Evolutionary conservation across 2,888 invertebrate species (phyloP), one percentile per base, ranked within the genome.

Genomic region (Dicyrtoma fusca): DNA sequence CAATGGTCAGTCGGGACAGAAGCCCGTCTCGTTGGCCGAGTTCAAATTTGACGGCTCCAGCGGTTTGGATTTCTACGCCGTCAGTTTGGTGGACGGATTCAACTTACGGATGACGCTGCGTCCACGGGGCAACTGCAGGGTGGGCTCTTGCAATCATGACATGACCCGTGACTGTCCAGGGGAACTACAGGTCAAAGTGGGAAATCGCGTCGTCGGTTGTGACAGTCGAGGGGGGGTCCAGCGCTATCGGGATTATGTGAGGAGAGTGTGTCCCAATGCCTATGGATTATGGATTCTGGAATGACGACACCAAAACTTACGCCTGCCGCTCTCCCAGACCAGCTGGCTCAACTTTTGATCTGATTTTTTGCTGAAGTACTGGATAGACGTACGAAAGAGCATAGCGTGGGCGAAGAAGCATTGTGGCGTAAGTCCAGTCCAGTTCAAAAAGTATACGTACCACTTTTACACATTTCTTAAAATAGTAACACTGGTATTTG

Each of bases 311-410:
- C 3, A 53, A 53, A 19, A 53, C 53, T n/a, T 14, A 14, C n/a
- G 51, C 8, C 5, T 51, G 51, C n/a, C 51, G 51, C 8, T 17
- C 51, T 14, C 6, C 14, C 6, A 14, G 6, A 5, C 51, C 51
- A 6, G 51, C 10, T 5, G n/a, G 17, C n/a, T 51, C 51, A 10
- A 14, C 17, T 51, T 51, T 51, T 51, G 51, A 51, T 19, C 8
- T 53, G 8, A 53, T 3, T 17, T 53, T 53, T 19, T 53, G 53
- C 53, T 53, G 19, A 53, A n/a, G n/a, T n/a, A n/a, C n/a, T n/a
- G n/a, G n/a, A n/a, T n/a, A n/a, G n/a, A n/a, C n/a, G n/a, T n/a
- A n/a, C n/a, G n/a, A n/a, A n/a, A n/a, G n/a, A n/a, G n/a, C n/a
- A n/a, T n/a, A n/a, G n/a, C n/a, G n/a, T n/a, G n/a, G n/a, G n/a